These are phyloP conservation scores for Idaea biselata DNA, from an alignment of 2,888 invertebrate genomes.

Conservation along the genomic window DNA sequence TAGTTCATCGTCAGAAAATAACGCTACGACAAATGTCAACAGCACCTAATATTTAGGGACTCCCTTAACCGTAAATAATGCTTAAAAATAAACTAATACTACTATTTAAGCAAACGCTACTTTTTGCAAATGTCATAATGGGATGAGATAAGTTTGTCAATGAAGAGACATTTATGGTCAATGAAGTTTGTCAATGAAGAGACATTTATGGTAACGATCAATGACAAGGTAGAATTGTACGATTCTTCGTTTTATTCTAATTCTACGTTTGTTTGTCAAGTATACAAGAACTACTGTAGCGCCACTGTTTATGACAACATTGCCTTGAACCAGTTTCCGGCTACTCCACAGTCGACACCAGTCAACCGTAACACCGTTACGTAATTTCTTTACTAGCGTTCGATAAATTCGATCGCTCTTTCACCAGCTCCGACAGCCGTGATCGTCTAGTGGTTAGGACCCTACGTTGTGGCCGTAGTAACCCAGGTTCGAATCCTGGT, in stretches of 20 bases:
- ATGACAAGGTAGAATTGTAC: too few species aligned
- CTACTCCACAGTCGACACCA: slow-evolving; percentile 5
- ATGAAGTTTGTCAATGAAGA: slow-evolving; percentile 7
- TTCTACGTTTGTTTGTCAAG: too few species aligned
- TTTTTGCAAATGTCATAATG: neutral
- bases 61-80: neutral
- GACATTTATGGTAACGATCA: too few species aligned
- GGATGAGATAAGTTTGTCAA: slow-evolving; percentile 9
- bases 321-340: neutral
- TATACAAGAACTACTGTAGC: neutral
- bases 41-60: neutral
- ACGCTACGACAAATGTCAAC: neutral
- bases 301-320: neutral
- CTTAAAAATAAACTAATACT: neutral
- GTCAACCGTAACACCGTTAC: slow-evolving; percentile 13
- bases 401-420: slow-evolving; percentile 8
- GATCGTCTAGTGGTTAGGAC: slow-evolving; percentile 87
- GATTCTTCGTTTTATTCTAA: too few species aligned
- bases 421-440: slow-evolving; percentile 57
- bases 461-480: slow-evolving; percentile 89
- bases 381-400: slow-evolving; percentile 7
- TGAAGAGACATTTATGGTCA: slow-evolving; percentile 5
- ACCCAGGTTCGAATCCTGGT: slow-evolving; percentile 87
- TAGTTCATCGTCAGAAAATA: too few species aligned
- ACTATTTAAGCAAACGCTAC: slow-evolving; percentile 7